Conservation (phyloP, 2,888 invertebrate genomes). For the Drosophila helvetica region DNA sequence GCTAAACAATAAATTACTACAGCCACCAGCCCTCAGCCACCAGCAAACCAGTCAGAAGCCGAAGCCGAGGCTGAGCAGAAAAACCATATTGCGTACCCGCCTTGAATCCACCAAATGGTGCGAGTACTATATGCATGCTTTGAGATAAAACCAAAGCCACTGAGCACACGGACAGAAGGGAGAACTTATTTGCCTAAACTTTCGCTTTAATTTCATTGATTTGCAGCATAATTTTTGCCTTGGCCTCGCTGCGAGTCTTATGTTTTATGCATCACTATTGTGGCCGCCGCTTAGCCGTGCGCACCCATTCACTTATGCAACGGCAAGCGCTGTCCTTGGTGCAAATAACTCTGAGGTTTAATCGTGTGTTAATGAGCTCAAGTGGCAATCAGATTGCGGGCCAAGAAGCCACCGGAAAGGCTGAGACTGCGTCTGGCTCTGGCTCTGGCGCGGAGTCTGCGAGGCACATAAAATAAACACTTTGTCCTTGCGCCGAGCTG, state of each 20-base stretch:
- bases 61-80: constrained; percentile 18
- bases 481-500: constrained; percentile 61
- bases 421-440: not conserved
- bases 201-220: constrained; percentile 50
- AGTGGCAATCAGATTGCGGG: constrained; percentile 73
- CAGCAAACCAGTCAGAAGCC: constrained; percentile 5
- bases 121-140: not conserved
- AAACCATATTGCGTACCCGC: constrained; percentile 46
- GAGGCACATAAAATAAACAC: constrained; percentile 66
- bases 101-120: not conserved
- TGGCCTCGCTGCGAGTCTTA: constrained; percentile 30
- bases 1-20: constrained; percentile 68
- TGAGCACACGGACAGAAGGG: constrained; percentile 5
- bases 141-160: not conserved
- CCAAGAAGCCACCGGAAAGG: constrained; percentile 50
- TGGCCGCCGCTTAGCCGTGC: constrained; percentile 11
- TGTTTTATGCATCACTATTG: constrained; percentile 59
- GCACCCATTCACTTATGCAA: constrained; percentile 54
- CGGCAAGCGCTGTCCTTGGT: constrained; percentile 38
- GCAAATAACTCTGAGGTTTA: constrained; percentile 66
- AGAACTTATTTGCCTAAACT: constrained; percentile 38
- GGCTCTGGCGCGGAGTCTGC: constrained; percentile 31
- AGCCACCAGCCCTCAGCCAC: constrained; percentile 4
- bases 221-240: constrained; percentile 29
- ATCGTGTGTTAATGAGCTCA: constrained; percentile 77